Evolutionary conservation across 2,888 invertebrate species (phyloP), one percentile per base, ranked within the genome.

Genomic region (Agrotis segetum): DNA sequence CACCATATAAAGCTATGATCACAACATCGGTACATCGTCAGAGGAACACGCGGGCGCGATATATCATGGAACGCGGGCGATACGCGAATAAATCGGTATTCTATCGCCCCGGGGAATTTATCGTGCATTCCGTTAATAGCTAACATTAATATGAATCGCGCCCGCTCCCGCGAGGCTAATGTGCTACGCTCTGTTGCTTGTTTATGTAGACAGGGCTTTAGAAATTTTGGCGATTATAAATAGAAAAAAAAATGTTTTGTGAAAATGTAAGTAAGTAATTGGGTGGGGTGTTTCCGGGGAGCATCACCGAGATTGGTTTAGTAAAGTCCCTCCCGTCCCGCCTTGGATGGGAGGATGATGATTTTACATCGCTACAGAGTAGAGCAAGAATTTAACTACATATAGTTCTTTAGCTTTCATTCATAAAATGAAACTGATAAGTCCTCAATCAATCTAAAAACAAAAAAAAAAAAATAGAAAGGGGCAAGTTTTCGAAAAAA

Each of bases 51-150:
- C 78, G 83, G 72, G 64, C 76, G 79, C 82, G 85, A 81, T 85
- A 85, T 79, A 84, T 85, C 85, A 85, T 77, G 80, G 65, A 77
- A 78, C 85, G 83, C 83, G 77, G 63, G 75, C 86, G 87, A 87
- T 89, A 88, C 88, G 87, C 87, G 88, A 89, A 91, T 89, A 91
- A 93, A 93, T 92, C 90, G 92, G 86, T 89, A 89, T 91, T 91
- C 92, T 90, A 92, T 92, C 90, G 92, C 92, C 88, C 84, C 73
- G 44, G 80, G 88, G 89, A 87, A 85, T 92, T 91, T 90, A 91
- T 91, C 87, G 91, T 86, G 87, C 90, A 90, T 86, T 86, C 87
- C 85, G 87, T 89, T 94, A 94, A 94, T 94, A 92, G 93, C 88
- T 67, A 85, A 87, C 91, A 93, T 93, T 93, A 93, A 93, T 94